Evolutionary conservation across 2,797 vertebrate genomes (phyloP).

Genomic region (Mionectes olivaceus): DNA sequence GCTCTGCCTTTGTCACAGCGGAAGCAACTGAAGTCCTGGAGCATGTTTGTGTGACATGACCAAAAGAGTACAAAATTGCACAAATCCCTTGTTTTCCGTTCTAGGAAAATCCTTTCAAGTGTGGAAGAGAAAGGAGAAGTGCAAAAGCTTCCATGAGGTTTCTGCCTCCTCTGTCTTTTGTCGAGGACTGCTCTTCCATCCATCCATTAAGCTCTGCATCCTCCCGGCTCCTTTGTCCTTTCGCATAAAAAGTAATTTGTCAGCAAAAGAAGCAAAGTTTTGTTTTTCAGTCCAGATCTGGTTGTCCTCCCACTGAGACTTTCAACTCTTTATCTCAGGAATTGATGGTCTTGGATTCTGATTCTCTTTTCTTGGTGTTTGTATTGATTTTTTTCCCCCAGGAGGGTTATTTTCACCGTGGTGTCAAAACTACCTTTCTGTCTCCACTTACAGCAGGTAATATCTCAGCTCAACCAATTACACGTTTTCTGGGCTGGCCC

Average conservation of each 20-base stretch:
- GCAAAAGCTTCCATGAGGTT: not conserved
- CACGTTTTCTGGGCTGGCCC: not conserved
- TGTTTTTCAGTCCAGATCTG: conserved; percentile 27
- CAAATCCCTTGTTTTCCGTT: not conserved
- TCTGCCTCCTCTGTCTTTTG: not conserved
- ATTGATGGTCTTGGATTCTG: conserved; percentile 46
- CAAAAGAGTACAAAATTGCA: not conserved
- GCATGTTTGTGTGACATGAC: not conserved
- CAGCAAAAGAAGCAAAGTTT: conserved; percentile 57
- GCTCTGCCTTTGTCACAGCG: not conserved
- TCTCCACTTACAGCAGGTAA: conserved; percentile 50
- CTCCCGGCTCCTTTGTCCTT: conserved; percentile 28
- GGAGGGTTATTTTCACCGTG: conserved; percentile 61
- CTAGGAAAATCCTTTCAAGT: not conserved
- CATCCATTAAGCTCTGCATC: not conserved
- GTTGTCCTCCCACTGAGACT: conserved; percentile 53
- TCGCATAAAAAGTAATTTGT: conserved; percentile 15
- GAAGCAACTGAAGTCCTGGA: not conserved
- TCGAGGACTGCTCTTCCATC: not conserved
- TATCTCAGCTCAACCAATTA: conserved; percentile 30
- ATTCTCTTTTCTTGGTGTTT: conserved; percentile 45
- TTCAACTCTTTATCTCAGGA: conserved; percentile 53
- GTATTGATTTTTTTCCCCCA: conserved; percentile 54
- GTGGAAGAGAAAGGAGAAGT: not conserved
- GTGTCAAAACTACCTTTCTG: conserved; percentile 57